phyloP scores from a whole-genome alignment of 2,113 vertebrate genomes.

The Corythoichthys intestinalis region DNA sequence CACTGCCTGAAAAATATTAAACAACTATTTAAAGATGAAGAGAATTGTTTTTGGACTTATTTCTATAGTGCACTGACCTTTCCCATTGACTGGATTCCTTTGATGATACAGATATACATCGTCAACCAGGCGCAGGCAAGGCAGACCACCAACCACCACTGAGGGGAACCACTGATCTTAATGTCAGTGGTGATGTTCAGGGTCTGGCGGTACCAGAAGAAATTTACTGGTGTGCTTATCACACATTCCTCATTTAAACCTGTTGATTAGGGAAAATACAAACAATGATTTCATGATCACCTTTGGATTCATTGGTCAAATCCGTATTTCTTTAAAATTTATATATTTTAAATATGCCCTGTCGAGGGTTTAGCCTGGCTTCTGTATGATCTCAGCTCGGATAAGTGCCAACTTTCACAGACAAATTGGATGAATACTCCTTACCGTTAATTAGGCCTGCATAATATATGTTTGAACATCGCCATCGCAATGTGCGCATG shows the following conservation, averaged over 20 bases:
- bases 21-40: neutral
- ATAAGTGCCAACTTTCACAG: no score
- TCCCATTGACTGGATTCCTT: constrained; percentile 84
- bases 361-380: no score
- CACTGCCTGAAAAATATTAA: constrained; percentile 70
- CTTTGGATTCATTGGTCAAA: neutral
- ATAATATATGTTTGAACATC: no score
- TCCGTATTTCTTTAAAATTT: neutral
- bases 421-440: no score
- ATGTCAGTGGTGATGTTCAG: constrained; percentile 81
- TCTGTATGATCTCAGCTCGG: no score
- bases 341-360: no score
- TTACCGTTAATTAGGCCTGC: no score
- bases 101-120: constrained; percentile 83
- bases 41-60: neutral
- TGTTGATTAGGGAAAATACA: constrained; percentile 30
- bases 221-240: constrained; percentile 79
- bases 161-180: constrained; percentile 61
- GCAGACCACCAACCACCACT: constrained; percentile 82
- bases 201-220: constrained; percentile 91
- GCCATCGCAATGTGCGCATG: no score
- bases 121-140: constrained; percentile 77
- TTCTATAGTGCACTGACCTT: constrained; percentile 74
- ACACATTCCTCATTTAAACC: constrained; percentile 78
- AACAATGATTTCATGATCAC: neutral